These are phyloP conservation scores for Stenchaetothrips biformis DNA, from an alignment of 2,888 invertebrate species.

Conservation along the genomic window DNA sequence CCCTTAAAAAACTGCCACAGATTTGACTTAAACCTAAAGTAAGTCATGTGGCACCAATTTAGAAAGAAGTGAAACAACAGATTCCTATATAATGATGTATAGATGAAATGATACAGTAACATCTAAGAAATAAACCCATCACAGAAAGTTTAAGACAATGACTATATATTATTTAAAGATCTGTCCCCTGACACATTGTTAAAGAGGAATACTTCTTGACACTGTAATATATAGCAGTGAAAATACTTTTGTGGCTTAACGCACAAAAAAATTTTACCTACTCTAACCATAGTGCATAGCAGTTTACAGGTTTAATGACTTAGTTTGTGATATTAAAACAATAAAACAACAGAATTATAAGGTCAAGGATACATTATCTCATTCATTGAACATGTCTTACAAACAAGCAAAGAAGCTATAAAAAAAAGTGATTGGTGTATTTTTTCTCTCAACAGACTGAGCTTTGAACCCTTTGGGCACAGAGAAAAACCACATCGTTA, in stretches of 20 bases:
- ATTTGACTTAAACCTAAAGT: neutral
- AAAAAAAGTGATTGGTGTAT: slow-evolving; percentile 25
- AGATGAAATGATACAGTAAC: too few relatives aligned
- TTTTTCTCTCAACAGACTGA: slow-evolving; percentile 25
- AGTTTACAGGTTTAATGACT: neutral
- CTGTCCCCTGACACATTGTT: too few relatives aligned
- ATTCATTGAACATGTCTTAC: neutral
- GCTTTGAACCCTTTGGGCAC: slow-evolving; percentile 23
- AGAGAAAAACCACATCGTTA: neutral
- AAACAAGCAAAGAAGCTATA: neutral
- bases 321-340: slow-evolving; percentile 16
- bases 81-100: neutral
- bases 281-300: too few relatives aligned
- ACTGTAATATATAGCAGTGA: too few relatives aligned
- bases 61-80: neutral
- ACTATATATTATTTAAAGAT: too few relatives aligned
- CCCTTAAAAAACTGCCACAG: too few relatives aligned
- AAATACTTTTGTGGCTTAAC: neutral
- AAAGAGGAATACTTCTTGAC: too few relatives aligned
- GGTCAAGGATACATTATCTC: slow-evolving; percentile 20
- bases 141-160: too few relatives aligned
- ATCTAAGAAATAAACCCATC: too few relatives aligned
- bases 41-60: neutral
- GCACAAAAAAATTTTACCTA: neutral
- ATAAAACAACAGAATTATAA: slow-evolving; percentile 1